Evolutionary conservation across 2,797 vertebrate species (phyloP).

Genomic region (Euthynnus affinis): DNA sequence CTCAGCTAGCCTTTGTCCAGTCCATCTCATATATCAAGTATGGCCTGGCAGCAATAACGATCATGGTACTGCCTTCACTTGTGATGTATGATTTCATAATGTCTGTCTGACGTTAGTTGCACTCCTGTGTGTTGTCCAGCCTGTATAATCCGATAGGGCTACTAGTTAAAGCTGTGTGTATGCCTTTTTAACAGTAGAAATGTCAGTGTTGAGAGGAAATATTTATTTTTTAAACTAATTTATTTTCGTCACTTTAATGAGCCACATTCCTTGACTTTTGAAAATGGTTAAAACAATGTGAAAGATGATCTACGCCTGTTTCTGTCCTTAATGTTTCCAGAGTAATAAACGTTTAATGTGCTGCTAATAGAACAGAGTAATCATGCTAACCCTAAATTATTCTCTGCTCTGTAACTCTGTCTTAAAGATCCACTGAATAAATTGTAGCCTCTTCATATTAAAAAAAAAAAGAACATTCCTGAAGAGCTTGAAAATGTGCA

Average conservation of each 20-base stretch:
- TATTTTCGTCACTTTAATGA: conserved; percentile 83
- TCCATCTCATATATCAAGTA: conserved; percentile 26
- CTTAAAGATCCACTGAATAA: conserved; percentile 68
- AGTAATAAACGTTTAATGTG: conserved; percentile 51
- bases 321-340: conserved; percentile 30
- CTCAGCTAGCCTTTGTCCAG: conserved; percentile 24
- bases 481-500: not conserved
- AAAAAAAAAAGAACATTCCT: not conserved
- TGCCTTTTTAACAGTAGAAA: conserved; percentile 54
- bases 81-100: conserved; percentile 26
- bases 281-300: conserved; percentile 27
- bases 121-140: conserved; percentile 40
- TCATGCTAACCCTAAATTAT: conserved; percentile 19
- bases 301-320: conserved; percentile 23
- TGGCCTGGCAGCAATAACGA: conserved; percentile 70
- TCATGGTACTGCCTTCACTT: conserved; percentile 48
- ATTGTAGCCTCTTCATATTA: conserved; percentile 60
- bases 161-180: conserved; percentile 14
- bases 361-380: conserved; percentile 58
- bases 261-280: conserved; percentile 62
- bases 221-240: conserved; percentile 82
- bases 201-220: conserved; percentile 59
- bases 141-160: conserved; percentile 27
- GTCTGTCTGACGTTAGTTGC: conserved; percentile 38
- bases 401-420: conserved; percentile 49